Conservation (phyloP, 2,888 invertebrate species). For the Siphlonurus alternatus region DNA sequence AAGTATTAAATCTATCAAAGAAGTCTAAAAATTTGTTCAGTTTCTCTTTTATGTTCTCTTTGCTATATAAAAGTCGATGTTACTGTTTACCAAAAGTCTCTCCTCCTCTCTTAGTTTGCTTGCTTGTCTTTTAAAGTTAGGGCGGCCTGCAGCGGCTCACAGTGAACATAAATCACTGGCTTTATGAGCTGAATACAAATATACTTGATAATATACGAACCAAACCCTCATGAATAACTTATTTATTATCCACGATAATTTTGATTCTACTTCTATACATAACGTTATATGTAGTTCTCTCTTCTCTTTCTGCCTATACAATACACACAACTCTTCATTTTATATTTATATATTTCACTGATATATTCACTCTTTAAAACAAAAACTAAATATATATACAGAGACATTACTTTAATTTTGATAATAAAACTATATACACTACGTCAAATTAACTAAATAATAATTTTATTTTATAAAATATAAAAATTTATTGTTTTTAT, state of each 20-base stretch:
- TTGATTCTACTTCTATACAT: not conserved
- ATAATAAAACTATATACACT: not conserved
- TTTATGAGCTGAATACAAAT: slow-evolving; percentile 4
- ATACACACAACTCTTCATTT: not conserved
- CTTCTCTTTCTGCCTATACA: not conserved
- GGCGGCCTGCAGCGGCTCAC: not conserved
- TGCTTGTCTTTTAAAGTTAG: too few species aligned
- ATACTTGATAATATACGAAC: slow-evolving; percentile 1
- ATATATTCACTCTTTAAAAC: too few species aligned
- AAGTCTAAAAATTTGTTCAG: too few species aligned
- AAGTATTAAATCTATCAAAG: too few species aligned
- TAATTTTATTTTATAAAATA: not conserved
- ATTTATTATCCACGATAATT: slow-evolving; percentile 3
- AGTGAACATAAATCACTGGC: slow-evolving; percentile 2
- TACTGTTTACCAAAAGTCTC: too few species aligned
- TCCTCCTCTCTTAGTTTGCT: too few species aligned
- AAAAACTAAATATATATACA: too few species aligned
- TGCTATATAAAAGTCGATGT: too few species aligned
- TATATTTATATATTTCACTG: too few species aligned
- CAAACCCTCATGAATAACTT: not conserved
- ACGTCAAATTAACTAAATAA: not conserved
- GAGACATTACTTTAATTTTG: not conserved
- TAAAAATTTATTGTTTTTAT: too few species aligned
- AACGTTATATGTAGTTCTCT: not conserved
- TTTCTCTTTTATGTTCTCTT: too few species aligned